Evolutionary conservation across 2,113 vertebrate genomes (phyloP), one percentile per base, ranked within the genome.

Genomic region (Xiphias gladius): DNA sequence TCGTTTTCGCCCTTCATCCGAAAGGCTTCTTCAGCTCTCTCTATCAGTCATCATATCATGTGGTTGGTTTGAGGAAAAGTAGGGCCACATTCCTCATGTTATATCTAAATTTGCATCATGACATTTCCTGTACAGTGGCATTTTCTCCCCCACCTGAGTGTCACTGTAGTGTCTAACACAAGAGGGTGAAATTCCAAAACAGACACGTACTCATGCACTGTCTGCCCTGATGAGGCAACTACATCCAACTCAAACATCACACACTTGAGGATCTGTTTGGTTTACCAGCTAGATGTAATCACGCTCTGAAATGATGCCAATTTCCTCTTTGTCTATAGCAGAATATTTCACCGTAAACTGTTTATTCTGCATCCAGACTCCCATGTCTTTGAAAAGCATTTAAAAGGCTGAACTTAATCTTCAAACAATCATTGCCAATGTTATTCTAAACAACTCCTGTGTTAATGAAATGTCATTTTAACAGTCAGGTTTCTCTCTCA

Each of bases 81-180:
- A 12, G 3, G 55, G 28, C 52, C 28, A 35, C 91, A 92, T 90
- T 94, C 85, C 84, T 37, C 41, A 0, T 7, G 48, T 24, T 55
- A 16, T 32, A 19, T 54, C 82, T 66, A 2, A 58, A n/a, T 46
- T 12, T 28, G 9, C 41, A 79, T 83, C 58, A 2, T 20, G 26
- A 62, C 83, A 80, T 71, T 91, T 89, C 91, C 85, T 90, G 91
- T 59, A 48, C 54, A 73, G 85, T 32, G 9, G 43, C 91, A 94
- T 94, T 94, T 91, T 78, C 61, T 20, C 52, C 48, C 35, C 28
- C 20, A 59, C 58, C 37, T 61, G 54, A 1, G 28, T 41, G 62
- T 75, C 73, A 81, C 24, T 32, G 48, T 22, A 57, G 5, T 73
- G 80, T 73, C 64, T 70, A 11, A 69, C 68, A 52, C 72, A 13